These are phyloP conservation scores for Drosophila teissieri DNA, from an alignment of 1,140 invertebrate species.

Conservation along the genomic window DNA sequence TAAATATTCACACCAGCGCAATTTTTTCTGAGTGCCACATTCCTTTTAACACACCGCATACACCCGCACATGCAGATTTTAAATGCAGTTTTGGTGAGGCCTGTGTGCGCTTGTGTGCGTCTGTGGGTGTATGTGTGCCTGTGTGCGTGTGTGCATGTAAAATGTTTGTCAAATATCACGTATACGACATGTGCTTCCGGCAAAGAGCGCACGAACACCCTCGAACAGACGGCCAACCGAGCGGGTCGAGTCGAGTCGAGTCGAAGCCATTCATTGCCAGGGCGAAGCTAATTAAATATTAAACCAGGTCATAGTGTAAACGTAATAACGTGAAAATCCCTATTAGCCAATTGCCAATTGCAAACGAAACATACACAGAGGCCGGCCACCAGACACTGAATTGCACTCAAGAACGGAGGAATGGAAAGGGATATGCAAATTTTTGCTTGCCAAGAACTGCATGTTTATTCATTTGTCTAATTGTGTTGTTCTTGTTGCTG, in stretches of 20 bases:
- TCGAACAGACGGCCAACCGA: conserved; percentile 29
- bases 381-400: conserved; percentile 8
- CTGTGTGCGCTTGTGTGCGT: conserved; percentile 8
- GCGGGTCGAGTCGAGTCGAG: not conserved
- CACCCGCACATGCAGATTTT: conserved; percentile 32
- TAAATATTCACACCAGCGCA: no score
- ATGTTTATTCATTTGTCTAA: conserved; percentile 77
- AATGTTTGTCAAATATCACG: conserved; percentile 76
- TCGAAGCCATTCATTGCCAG: conserved; percentile 43
- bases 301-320: conserved; percentile 62
- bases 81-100: conserved; percentile 51
- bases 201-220: conserved; percentile 53
- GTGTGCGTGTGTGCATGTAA: conserved; percentile 42
- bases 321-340: conserved; percentile 53
- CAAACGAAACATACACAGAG: conserved; percentile 19
- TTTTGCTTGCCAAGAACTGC: conserved; percentile 21
- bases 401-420: conserved; percentile 26
- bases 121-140: conserved; percentile 28
- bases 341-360: conserved; percentile 55
- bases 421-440: conserved; percentile 35
- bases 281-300: conserved; percentile 72
- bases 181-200: conserved; percentile 73
- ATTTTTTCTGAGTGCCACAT: conserved; percentile 1
- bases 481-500: conserved; percentile 62
- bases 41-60: not conserved